These are phyloP conservation scores for Anhinga rufa DNA, from an alignment of 2,113 vertebrate species.

Conservation along the genomic window DNA sequence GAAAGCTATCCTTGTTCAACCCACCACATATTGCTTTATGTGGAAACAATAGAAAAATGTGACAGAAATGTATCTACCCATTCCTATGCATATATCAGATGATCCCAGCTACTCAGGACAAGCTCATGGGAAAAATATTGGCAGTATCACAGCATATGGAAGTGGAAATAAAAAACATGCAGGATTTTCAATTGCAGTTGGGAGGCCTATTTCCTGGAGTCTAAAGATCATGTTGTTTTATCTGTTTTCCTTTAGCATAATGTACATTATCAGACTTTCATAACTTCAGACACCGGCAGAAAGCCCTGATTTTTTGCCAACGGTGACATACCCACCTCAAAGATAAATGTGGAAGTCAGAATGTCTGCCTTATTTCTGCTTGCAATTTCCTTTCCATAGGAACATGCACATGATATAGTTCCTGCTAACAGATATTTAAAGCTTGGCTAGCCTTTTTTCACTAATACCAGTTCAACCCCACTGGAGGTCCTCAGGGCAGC, in stretches of 20 bases:
- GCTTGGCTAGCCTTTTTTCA: background rate
- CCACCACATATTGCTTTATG: conserved; percentile 4
- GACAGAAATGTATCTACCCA: conserved; percentile 42
- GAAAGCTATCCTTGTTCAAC: conserved; percentile 29
- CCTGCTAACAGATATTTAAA: conserved; percentile 41
- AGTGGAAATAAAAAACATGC: conserved; percentile 50
- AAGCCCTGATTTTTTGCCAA: conserved; percentile 49
- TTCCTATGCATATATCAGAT: background rate
- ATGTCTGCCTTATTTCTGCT: conserved; percentile 5
- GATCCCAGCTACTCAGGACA: conserved; percentile 14
- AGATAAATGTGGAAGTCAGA: conserved; percentile 38
- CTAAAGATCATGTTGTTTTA: conserved; percentile 56
- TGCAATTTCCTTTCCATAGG: conserved; percentile 44
- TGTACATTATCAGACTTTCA: conserved; percentile 42
- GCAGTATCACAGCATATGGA: conserved; percentile 31
- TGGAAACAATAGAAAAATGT: conserved; percentile 30
- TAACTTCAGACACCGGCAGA: conserved; percentile 48
- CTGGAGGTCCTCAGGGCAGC: conserved; percentile 23
- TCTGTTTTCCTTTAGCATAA: conserved; percentile 63
- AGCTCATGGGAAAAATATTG: conserved; percentile 25
- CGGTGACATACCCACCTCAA: conserved; percentile 36
- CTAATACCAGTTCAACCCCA: background rate
- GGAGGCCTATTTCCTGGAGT: conserved; percentile 48
- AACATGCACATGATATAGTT: background rate
- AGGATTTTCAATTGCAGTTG: conserved; percentile 49